phyloP scores from a whole-genome alignment of 2,797 vertebrate genomes.

The Dallia pectoralis region DNA sequence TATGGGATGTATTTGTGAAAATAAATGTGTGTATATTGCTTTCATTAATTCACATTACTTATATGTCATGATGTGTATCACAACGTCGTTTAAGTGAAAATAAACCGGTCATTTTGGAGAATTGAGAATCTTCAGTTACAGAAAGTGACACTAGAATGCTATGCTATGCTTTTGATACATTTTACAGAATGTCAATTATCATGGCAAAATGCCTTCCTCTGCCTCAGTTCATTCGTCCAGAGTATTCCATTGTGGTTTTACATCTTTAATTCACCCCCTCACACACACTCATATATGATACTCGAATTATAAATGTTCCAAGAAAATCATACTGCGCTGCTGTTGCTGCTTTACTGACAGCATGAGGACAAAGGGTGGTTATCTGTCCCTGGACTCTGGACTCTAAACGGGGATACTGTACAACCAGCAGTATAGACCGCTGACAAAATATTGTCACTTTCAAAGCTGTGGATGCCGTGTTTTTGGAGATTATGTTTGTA shows the following conservation, averaged over 20 bases:
- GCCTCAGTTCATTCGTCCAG: neutral
- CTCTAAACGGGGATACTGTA: neutral
- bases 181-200: too few relatives aligned
- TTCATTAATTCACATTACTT: too few relatives aligned
- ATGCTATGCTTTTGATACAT: neutral
- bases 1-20: neutral
- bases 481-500: neutral
- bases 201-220: neutral
- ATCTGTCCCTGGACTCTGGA: constrained; percentile 9
- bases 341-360: neutral
- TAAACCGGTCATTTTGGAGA: neutral
- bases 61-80: neutral
- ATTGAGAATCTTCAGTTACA: neutral
- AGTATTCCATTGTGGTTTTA: neutral
- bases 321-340: neutral
- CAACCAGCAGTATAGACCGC: neutral
- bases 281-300: too few relatives aligned
- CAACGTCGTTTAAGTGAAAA: neutral
- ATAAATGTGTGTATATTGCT: neutral
- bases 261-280: neutral
- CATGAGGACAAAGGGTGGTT: neutral
- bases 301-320: neutral
- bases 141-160: neutral
- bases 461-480: neutral
- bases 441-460: constrained; percentile 4